phyloP scores from a whole-genome alignment of 1,140 invertebrate genomes.

The Sesamia nonagrioides region DNA sequence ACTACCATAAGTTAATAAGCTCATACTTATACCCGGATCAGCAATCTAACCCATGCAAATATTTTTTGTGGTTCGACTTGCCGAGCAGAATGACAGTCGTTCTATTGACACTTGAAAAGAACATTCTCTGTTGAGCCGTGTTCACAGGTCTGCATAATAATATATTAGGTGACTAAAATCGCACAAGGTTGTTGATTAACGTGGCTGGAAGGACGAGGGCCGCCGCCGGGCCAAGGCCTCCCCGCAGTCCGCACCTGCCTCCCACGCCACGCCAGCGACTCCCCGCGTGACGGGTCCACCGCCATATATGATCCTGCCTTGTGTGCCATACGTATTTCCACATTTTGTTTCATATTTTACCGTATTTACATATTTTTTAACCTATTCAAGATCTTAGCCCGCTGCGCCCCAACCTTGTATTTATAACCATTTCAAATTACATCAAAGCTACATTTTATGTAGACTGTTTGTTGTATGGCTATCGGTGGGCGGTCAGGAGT shows the following conservation, averaged over 20 bases:
- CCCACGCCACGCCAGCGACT: slow-evolving; percentile 45
- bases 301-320: slow-evolving; percentile 9
- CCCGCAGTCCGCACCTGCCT: slow-evolving; percentile 66
- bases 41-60: no score
- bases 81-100: not conserved
- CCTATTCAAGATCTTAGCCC: not conserved
- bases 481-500: slow-evolving; percentile 56
- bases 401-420: not conserved
- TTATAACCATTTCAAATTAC: slow-evolving; percentile 13
- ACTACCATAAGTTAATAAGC: no score
- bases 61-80: not conserved
- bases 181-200: slow-evolving; percentile 71
- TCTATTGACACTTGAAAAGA: not conserved
- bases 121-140: not conserved
- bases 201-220: slow-evolving; percentile 71
- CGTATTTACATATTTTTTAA: not conserved
- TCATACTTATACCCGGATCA: no score
- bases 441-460: slow-evolving; percentile 15
- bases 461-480: slow-evolving; percentile 18
- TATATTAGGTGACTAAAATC: slow-evolving; percentile 53
- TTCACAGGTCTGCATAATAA: slow-evolving; percentile 39
- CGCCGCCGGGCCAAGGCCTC: slow-evolving; percentile 71
- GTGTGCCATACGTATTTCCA: slow-evolving; percentile 15
- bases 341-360: not conserved
- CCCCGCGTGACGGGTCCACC: slow-evolving; percentile 8